These are phyloP conservation scores for Spea bombifrons DNA, from an alignment of 2,113 vertebrate genomes.

Conservation along the genomic window DNA sequence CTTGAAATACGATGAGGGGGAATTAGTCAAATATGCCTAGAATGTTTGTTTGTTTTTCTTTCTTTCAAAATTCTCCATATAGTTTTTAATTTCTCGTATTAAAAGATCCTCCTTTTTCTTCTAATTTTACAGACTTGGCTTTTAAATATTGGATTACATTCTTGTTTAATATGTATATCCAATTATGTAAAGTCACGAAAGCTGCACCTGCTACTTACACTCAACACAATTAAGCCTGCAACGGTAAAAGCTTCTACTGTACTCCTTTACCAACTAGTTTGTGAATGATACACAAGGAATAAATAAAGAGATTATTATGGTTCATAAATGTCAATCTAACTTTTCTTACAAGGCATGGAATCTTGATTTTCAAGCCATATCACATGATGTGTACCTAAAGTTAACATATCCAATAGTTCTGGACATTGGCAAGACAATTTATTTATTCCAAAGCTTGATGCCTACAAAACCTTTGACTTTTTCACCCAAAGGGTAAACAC, in stretches of 20 bases:
- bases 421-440: too few relatives aligned
- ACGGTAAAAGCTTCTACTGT: constrained; percentile 49
- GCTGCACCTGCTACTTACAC: constrained; percentile 73
- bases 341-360: too few relatives aligned
- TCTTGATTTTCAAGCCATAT: too few relatives aligned
- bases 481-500: too few relatives aligned
- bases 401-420: too few relatives aligned
- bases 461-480: too few relatives aligned
- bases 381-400: too few relatives aligned
- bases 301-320: too few relatives aligned
- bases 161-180: constrained; percentile 62
- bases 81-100: neutral
- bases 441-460: too few relatives aligned
- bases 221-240: constrained; percentile 62
- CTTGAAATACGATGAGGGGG: constrained; percentile 62
- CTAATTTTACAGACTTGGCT: constrained; percentile 56
- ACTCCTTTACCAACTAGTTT: too few relatives aligned
- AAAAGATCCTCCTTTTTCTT: neutral
- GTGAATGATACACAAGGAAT: too few relatives aligned
- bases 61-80: constrained; percentile 43
- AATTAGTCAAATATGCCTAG: constrained; percentile 56
- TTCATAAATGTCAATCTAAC: too few relatives aligned
- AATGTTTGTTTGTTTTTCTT: constrained; percentile 60
- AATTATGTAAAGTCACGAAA: constrained; percentile 66
- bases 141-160: constrained; percentile 53